A percentile compares a stretch with the other conserved stretches of the same genome.
These are phyloP conservation scores for Lithophane socia DNA, from an alignment of 2,888 invertebrate species.

Conservation along the genomic window DNA sequence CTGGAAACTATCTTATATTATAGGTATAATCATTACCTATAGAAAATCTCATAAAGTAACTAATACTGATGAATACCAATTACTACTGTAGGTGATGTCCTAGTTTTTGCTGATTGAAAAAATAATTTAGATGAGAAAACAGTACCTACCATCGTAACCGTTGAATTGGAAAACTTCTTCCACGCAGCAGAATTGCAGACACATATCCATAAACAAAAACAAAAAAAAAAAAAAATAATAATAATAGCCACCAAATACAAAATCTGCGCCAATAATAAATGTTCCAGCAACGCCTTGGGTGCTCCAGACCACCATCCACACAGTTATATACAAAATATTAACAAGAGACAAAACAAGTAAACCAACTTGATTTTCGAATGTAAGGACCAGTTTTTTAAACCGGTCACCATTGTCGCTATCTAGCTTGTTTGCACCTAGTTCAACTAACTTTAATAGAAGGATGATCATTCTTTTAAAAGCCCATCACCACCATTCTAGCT, in stretches of 20 bases:
- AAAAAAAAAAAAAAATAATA: not conserved
- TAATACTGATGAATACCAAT: not conserved
- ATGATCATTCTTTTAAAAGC: not conserved
- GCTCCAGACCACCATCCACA: not conserved
- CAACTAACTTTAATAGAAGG: not conserved
- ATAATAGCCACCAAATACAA: not conserved
- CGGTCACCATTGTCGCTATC: constrained; percentile 1
- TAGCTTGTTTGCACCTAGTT: not conserved
- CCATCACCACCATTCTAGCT: not conserved
- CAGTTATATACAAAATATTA: not conserved
- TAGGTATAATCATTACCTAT: no score
- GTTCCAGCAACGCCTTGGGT: not conserved
- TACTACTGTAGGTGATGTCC: no score
- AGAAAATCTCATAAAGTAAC: no score
- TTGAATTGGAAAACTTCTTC: no score
- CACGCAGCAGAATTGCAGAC: no score
- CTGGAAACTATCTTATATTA: not conserved
- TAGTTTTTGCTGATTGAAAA: no score
- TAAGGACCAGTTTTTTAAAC: constrained; percentile 29
- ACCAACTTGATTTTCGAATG: constrained; percentile 11
- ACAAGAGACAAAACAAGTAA: not conserved
- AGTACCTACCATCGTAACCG: not conserved
- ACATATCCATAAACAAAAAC: no score
- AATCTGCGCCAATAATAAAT: not conserved
- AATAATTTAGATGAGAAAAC: not conserved